Evolutionary conservation across 2,888 invertebrate genomes (phyloP), one percentile per base, ranked within the genome.

Genomic region (Bhutanitis thaidina): DNA sequence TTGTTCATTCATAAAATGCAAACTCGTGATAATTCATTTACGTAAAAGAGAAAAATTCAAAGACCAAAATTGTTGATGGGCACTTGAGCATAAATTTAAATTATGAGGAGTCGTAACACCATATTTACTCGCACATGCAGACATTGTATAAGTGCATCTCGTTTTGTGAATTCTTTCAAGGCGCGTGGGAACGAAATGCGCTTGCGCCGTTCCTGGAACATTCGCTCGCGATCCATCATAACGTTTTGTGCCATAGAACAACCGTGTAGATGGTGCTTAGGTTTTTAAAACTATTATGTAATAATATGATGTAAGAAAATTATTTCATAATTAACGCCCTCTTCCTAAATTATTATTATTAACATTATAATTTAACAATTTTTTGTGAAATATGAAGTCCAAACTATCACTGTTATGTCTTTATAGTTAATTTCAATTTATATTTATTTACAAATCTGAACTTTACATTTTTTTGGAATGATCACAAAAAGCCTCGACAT

Each of bases 111-210:
- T 34, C 34, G 34, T 12, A 12, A 12, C 4, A 12, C 7, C 5
- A 8, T 13, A 14, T 69, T 61, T 62, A 43, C 58, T 71, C 57
- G 49, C 59, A 36, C 52, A 25, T 46, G 54, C 47, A 34, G 54
- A 56, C 10, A 12, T 34, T 12, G 12, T 54, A 55, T 62, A 65
- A 55, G 62, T 61, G 54, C 59, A 61, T 71, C 71, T 65, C 64
- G 62, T 58, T 66, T 73, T 60, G 67, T 63, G 60, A 78, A 77
- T 80, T 74, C 77, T 69, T 73, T 60, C 53, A 61, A 64, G 68
- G 69, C 74, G 74, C 85, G 87, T 87, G 88, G 85, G 88, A 88
- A 87, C 73, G 67, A 67, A 80, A 78, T 77, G 80, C 71, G 69
- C 66, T 61, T 55, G 71, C 68, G 61, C 52, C 57, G 65, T 86